Base-by-base conservation (phyloP, 2,113 vertebrate genomes). In the Apteryx owenii region DNA sequence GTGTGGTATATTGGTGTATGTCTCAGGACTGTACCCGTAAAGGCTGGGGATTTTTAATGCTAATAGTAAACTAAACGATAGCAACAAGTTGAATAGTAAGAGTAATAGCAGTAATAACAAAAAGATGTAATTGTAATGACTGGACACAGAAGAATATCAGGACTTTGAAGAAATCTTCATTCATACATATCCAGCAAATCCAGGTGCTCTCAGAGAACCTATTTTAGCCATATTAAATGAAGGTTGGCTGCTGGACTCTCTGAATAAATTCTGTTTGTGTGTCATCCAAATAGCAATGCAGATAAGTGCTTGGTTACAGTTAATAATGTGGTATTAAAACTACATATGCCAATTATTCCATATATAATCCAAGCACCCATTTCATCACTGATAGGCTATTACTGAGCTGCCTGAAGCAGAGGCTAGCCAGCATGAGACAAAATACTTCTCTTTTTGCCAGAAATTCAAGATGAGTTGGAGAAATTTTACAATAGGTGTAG, bases 241-340 rank as follows among this genome's bases (percentile, higher is more conserved):
- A 83, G 88, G 66, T 72, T 20, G 79, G 61, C 19, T 61, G 12
- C 88, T 80, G 26, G 31, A 70, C 6, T 26, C 88, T 42, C 64
- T 92, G 94, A 60, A 91, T 88, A 69, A 88, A 66, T 25, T 78
- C 48, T 61, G 61, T 91, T 86, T 58, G 21, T 44, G 71, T 85
- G 26, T 71, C 75, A 88, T 72, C 36, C 29, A 82, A 93, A 94
- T 33, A 44, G 21, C 82, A 88, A 17, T 21, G 29, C 13, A 94
- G 78, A 28, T 42, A 76, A 20, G 4, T 21, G 65, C 17, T 90
- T 26, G 44, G 46, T 88, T 80, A 69, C n/a, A 85, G n/a, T 75
- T 97, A 96, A 92, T 82, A 94, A 93, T 33, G 66, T 82, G 48
- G 16, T 91, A 62, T 82, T 96, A 84, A 92, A 96, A 92, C 69